These are phyloP conservation scores for Bradypodion pumilum DNA, from an alignment of 2,797 vertebrate genomes.

Conservation along the genomic window DNA sequence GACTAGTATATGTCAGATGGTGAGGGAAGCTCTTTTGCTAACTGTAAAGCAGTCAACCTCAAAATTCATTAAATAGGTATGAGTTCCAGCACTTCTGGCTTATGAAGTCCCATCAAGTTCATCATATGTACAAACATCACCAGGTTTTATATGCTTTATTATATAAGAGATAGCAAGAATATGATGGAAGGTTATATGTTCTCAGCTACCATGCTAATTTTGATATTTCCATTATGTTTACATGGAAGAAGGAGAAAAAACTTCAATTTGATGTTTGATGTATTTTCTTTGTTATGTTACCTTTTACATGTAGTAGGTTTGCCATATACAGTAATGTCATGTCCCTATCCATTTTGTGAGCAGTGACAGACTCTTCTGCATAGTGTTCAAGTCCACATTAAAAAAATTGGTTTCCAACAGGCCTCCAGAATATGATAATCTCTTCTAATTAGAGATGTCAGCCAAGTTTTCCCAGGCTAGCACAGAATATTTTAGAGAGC, in stretches of 20 bases:
- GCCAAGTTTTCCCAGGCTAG: too few species aligned
- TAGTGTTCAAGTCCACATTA: not conserved
- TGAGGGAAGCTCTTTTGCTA: slow-evolving; percentile 28
- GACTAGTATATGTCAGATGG: slow-evolving; percentile 1
- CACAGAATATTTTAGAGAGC: too few species aligned
- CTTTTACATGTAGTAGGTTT: not conserved
- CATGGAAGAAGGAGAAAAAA: not conserved
- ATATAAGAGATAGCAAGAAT: slow-evolving; percentile 21
- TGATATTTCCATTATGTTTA: not conserved
- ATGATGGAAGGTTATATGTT: slow-evolving; percentile 11
- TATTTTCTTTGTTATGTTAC: not conserved
- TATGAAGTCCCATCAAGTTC: slow-evolving; percentile 10
- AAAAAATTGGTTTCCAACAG: not conserved
- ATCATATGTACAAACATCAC: slow-evolving; percentile 33
- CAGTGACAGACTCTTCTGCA: not conserved
- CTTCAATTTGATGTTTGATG: not conserved
- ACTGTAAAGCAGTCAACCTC: slow-evolving; percentile 35
- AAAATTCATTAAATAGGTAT: slow-evolving; percentile 50
- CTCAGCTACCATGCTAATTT: not conserved
- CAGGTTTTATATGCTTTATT: not conserved
- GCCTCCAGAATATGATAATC: too few species aligned
- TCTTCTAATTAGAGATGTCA: too few species aligned
- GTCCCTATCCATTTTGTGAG: not conserved
- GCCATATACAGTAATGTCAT: not conserved
- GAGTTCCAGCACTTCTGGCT: not conserved